phyloP scores from a whole-genome alignment of 2,888 invertebrate species.

The Cephus rjabovi region DNA sequence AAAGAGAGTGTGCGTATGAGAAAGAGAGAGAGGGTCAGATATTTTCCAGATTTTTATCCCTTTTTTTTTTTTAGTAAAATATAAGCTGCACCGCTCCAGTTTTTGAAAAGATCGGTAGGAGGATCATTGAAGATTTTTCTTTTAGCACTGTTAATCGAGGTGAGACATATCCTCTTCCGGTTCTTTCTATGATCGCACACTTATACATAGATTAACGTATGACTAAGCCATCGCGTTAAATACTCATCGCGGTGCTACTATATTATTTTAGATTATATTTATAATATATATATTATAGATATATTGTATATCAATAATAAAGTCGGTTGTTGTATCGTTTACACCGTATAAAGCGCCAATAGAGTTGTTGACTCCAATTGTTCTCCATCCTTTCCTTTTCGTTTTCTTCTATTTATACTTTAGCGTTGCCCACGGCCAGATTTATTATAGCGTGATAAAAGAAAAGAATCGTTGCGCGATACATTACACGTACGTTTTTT shows the following conservation, averaged over 20 bases:
- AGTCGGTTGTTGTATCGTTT: background rate
- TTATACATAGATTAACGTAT: background rate
- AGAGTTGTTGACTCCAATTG: background rate
- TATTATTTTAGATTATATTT: background rate
- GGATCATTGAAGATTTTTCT: background rate
- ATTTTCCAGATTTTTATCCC: background rate
- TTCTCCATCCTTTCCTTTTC: background rate
- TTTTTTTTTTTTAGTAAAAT: slow-evolving; percentile 31
- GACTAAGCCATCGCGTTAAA: background rate
- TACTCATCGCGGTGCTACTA: background rate
- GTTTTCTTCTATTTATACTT: background rate
- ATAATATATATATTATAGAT: background rate
- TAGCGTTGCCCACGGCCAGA: background rate
- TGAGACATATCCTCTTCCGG: background rate
- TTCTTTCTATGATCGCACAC: background rate
- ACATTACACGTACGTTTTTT: background rate
- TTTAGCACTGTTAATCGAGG: background rate
- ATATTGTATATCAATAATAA: background rate
- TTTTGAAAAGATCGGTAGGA: background rate
- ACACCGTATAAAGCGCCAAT: background rate
- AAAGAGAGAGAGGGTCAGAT: background rate
- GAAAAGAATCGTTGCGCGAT: background rate
- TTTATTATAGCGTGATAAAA: background rate
- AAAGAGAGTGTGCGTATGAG: background rate
- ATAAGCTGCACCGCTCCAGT: slow-evolving; percentile 24